A percentile compares a stretch with the other conserved stretches of the same genome.
Conservation (phyloP, 1,140 invertebrate species). For the Formica selysi region DNA sequence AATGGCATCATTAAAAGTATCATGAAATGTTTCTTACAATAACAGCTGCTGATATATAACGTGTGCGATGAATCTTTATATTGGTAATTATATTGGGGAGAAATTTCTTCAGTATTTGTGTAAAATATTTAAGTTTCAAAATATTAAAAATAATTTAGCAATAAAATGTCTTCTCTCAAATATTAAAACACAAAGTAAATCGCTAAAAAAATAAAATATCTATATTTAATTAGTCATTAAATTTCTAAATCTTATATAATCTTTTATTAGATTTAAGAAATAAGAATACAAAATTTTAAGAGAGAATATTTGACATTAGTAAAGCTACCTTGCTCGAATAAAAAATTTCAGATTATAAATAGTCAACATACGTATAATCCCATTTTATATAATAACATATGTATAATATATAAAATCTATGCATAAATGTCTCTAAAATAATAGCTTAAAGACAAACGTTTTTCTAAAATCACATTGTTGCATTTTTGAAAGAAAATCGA, state of each 20-base stretch:
- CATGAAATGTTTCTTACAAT: slow-evolving; percentile 24
- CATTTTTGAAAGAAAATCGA: slow-evolving; percentile 3
- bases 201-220: background rate
- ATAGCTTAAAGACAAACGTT: slow-evolving; percentile 4
- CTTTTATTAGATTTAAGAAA: background rate
- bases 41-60: background rate
- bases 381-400: background rate
- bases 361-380: background rate
- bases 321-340: background rate
- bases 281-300: background rate
- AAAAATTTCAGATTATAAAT: background rate
- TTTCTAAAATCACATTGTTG: background rate
- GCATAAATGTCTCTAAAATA: background rate
- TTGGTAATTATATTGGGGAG: background rate
- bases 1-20: slow-evolving; percentile 28
- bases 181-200: background rate
- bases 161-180: slow-evolving; percentile 9
- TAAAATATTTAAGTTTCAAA: background rate
- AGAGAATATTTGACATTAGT: background rate
- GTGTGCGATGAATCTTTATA: background rate
- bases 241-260: background rate
- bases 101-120: background rate
- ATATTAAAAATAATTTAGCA: no score
- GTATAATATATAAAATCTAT: background rate
- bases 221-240: slow-evolving; percentile 6